Evolutionary conservation across 2,888 invertebrate genomes (phyloP).

Genomic region (Tiphia femorata): DNA sequence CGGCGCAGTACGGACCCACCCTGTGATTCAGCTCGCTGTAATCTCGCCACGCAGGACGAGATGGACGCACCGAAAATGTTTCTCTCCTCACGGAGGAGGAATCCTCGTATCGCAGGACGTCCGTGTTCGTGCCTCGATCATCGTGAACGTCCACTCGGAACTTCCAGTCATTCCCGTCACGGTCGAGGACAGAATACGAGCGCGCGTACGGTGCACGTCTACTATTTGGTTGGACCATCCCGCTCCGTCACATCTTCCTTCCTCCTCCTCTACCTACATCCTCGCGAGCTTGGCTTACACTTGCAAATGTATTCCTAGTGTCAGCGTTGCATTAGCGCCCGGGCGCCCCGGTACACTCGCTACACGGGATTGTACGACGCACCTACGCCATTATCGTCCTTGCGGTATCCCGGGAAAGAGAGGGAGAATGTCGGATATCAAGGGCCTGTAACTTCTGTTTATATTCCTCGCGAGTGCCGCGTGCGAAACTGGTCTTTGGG

Average conservation of each 20-base stretch:
- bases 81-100: too few relatives aligned
- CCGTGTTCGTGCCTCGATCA: too few relatives aligned
- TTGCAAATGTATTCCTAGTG: constrained; percentile 60
- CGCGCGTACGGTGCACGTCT: constrained; percentile 14
- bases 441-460: constrained; percentile 41
- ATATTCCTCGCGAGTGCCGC: constrained; percentile 30
- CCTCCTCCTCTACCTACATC: too few relatives aligned
- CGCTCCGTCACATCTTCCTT: too few relatives aligned
- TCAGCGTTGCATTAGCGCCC: constrained; percentile 46
- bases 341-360: constrained; percentile 14
- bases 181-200: not conserved
- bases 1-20: too few relatives aligned
- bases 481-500: constrained; percentile 10
- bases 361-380: constrained; percentile 34
- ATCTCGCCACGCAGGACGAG: too few relatives aligned
- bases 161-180: not conserved
- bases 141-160: not conserved
- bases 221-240: constrained; percentile 53
- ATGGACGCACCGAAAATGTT: too few relatives aligned
- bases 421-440: constrained; percentile 16
- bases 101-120: too few relatives aligned
- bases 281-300: constrained; percentile 46
- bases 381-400: constrained; percentile 19
- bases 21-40: too few relatives aligned
- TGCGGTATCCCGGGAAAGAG: constrained; percentile 1